A percentile compares a stretch with the other conserved stretches of the same genome.
Conservation (phyloP, 2,797 vertebrate species). For the Cirrhinus molitorella region DNA sequence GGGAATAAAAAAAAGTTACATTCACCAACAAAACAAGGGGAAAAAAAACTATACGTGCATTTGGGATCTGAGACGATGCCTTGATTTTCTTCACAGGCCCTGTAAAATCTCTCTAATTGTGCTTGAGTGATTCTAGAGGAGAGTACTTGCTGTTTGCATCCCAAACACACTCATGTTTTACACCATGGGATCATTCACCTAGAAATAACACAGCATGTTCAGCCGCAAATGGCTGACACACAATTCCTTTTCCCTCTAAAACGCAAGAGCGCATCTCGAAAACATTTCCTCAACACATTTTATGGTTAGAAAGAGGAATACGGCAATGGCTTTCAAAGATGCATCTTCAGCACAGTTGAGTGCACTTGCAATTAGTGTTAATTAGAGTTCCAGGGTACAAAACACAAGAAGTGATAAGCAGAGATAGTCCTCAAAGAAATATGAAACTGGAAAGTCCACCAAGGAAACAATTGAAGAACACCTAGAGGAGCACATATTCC, state of each 20-base stretch:
- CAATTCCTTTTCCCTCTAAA: neutral
- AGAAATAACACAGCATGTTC: conserved; percentile 31
- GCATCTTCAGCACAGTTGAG: conserved; percentile 47
- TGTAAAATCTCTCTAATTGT: conserved; percentile 4
- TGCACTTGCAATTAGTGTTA: conserved; percentile 53
- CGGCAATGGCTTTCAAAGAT: conserved; percentile 24
- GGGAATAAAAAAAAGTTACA: neutral
- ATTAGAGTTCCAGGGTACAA: conserved; percentile 44
- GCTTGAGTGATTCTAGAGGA: conserved; percentile 1
- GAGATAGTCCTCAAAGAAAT: conserved; percentile 34
- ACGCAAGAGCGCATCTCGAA: neutral
- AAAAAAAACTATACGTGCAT: neutral
- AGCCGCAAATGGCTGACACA: neutral
- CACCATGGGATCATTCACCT: conserved; percentile 16
- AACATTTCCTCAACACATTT: conserved; percentile 29
- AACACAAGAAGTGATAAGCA: conserved; percentile 43
- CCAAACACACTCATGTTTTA: neutral
- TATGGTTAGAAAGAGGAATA: conserved; percentile 5
- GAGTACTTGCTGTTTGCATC: neutral
- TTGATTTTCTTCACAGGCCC: conserved; percentile 19
- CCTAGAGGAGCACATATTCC: neutral
- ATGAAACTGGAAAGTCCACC: conserved; percentile 16
- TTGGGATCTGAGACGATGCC: conserved; percentile 15
- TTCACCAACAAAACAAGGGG: conserved; percentile 59
- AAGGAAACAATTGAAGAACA: neutral